phyloP scores from a whole-genome alignment of 2,113 vertebrate species.

The Theristicus caerulescens region DNA sequence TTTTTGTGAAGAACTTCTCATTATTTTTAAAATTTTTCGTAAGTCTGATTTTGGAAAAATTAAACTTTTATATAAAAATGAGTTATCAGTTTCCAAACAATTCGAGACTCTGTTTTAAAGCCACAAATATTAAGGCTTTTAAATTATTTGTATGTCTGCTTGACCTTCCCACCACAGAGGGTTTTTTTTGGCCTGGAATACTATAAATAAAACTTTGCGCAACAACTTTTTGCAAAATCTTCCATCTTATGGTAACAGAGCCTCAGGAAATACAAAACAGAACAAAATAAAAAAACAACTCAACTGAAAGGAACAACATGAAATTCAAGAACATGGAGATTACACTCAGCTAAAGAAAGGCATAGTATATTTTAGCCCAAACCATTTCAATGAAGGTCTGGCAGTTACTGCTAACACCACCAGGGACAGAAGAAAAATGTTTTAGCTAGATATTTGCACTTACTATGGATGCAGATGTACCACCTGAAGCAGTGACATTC shows the following conservation, averaged over 20 bases:
- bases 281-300: background rate
- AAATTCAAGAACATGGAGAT: background rate
- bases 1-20: background rate
- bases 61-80: background rate
- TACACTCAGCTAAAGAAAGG: background rate
- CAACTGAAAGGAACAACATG: background rate
- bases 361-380: background rate
- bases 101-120: background rate
- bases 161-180: background rate
- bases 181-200: background rate
- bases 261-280: background rate
- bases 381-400: background rate
- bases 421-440: background rate
- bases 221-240: background rate
- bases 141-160: background rate
- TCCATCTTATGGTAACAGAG: background rate
- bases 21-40: background rate
- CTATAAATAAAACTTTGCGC: background rate
- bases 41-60: background rate
- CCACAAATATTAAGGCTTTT: background rate
- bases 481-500: constrained; percentile 11
- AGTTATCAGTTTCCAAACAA: background rate
- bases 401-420: background rate
- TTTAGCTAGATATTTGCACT: constrained; percentile 10
- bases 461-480: background rate